Conservation (phyloP, 1,140 invertebrate genomes). For the Atta cephalotes region DNA sequence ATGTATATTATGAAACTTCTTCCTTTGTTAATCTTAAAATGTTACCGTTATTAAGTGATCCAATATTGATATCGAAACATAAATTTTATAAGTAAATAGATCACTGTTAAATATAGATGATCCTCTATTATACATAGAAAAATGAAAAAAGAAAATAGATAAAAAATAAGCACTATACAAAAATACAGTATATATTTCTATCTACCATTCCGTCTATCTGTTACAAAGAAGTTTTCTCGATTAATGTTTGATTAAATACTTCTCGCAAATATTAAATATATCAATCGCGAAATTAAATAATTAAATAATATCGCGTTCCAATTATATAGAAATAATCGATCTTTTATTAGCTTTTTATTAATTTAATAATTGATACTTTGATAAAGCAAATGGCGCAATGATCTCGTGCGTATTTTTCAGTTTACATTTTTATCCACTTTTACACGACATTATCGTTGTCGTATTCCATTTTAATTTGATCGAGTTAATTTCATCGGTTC, state of each 20-base stretch:
- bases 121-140: not conserved
- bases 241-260: not conserved
- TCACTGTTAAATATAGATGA: too few relatives aligned
- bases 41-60: too few relatives aligned
- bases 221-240: not conserved
- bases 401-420: not conserved
- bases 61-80: too few relatives aligned
- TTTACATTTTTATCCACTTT: conserved; percentile 6
- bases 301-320: too few relatives aligned
- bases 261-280: not conserved
- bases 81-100: too few relatives aligned
- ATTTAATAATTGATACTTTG: not conserved
- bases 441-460: not conserved
- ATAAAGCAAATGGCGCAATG: not conserved
- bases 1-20: too few relatives aligned
- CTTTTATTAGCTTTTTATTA: not conserved
- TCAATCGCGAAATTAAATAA: too few relatives aligned
- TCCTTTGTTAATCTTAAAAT: too few relatives aligned
- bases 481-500: not conserved
- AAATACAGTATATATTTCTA: conserved; percentile 6
- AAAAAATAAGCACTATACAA: conserved; percentile 8
- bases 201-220: not conserved
- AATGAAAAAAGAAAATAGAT: not conserved
- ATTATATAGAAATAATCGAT: not conserved
- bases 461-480: conserved; percentile 14